Percentiles rank a stretch among this genome's conserved stretches.
These are phyloP conservation scores for Hucho hucho DNA, from an alignment of 2,113 vertebrate species.

Conservation along the genomic window DNA sequence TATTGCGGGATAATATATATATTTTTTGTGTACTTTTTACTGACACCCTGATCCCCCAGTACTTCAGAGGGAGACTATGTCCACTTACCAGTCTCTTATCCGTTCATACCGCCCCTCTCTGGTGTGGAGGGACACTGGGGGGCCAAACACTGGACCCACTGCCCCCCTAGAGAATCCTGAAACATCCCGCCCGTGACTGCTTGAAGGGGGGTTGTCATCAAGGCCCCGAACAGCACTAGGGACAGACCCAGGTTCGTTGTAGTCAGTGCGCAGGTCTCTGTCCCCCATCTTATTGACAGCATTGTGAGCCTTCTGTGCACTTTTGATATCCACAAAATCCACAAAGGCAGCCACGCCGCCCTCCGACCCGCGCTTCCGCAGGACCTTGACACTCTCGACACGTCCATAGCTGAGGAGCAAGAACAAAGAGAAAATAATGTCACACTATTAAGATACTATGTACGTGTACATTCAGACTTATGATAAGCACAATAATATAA, in stretches of 20 bases:
- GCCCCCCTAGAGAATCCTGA: constrained; percentile 98
- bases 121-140: constrained; percentile 96
- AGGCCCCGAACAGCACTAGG: constrained; percentile 95
- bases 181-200: constrained; percentile 97
- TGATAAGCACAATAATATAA: background rate
- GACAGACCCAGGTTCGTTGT: constrained; percentile 99
- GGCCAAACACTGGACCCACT: constrained; percentile 93
- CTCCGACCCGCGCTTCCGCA: constrained; percentile 96
- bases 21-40: too few relatives aligned
- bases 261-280: constrained; percentile 98
- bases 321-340: constrained; percentile 99
- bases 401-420: constrained; percentile 90
- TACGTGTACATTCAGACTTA: background rate
- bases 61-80: constrained; percentile 72
- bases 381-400: constrained; percentile 98
- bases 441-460: background rate
- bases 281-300: constrained; percentile 99
- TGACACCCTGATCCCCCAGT: constrained; percentile 64
- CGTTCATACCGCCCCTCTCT: constrained; percentile 99
- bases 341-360: constrained; percentile 98
- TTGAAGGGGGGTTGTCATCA: constrained; percentile 97
- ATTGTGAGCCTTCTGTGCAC: constrained; percentile 99
- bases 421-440: background rate
- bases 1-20: constrained; percentile 50
- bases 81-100: constrained; percentile 85